Evolutionary conservation across 2,888 invertebrate genomes (phyloP).

Genomic region (Cenopis cana): DNA sequence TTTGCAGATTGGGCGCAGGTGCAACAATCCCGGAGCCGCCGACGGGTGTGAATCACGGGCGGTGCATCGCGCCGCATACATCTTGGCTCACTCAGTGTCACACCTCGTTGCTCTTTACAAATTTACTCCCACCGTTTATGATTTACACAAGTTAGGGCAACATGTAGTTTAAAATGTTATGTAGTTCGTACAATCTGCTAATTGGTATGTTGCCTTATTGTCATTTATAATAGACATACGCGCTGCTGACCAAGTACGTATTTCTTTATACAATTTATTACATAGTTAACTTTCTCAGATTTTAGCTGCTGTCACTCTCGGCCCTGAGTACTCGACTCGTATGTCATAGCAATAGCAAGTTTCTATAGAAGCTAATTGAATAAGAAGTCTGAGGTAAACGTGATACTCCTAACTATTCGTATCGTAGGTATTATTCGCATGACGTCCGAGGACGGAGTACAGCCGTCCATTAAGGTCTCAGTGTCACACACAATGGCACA

Average conservation of each 20-base stretch:
- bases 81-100: conserved; percentile 74
- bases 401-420: conserved; percentile 25
- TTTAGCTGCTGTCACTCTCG: neutral
- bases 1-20: conserved; percentile 65
- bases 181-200: neutral
- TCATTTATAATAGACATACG: too few relatives aligned
- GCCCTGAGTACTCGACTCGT: neutral
- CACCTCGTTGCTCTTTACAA: conserved; percentile 66
- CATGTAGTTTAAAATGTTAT: conserved; percentile 1
- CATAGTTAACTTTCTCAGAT: neutral
- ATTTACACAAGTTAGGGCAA: conserved; percentile 38
- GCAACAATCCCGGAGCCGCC: conserved; percentile 63
- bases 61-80: conserved; percentile 75
- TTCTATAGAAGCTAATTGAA: conserved; percentile 37
- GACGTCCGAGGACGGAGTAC: conserved; percentile 55
- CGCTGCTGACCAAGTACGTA: neutral
- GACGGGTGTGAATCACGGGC: conserved; percentile 74
- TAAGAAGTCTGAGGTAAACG: conserved; percentile 27
- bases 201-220: neutral
- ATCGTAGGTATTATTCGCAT: conserved; percentile 35
- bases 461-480: conserved; percentile 80
- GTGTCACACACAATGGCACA: conserved; percentile 70
- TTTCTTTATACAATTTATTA: neutral
- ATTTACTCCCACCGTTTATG: conserved; percentile 50
- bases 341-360: conserved; percentile 1